phyloP scores from a whole-genome alignment of 2,888 invertebrate genomes.

The Limulus polyphemus region DNA sequence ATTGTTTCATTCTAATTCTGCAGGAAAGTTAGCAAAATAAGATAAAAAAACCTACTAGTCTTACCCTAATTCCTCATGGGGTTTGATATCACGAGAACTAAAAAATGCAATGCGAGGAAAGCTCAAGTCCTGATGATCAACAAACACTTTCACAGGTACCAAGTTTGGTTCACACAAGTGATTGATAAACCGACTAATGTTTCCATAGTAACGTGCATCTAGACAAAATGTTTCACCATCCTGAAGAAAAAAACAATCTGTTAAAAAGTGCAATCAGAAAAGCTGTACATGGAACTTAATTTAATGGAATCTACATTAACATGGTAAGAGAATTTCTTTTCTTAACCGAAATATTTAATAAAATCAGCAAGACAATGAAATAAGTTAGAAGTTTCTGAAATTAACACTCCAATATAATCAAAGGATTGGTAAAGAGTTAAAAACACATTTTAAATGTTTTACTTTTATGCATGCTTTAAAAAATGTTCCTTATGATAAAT shows the following conservation, averaged over 20 bases:
- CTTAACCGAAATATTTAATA: no score
- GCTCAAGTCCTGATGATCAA: slow-evolving; percentile 69
- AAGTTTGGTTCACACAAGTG: slow-evolving; percentile 83
- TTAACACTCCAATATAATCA: no score
- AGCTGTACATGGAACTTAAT: not conserved
- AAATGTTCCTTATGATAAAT: no score
- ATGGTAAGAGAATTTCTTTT: no score
- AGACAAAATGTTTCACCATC: slow-evolving; percentile 26
- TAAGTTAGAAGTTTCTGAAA: no score
- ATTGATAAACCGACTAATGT: slow-evolving; percentile 83
- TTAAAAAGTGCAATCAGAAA: not conserved
- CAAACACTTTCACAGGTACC: slow-evolving; percentile 73
- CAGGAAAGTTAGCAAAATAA: no score
- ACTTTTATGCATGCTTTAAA: no score
- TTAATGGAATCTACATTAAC: not conserved
- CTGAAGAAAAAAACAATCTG: slow-evolving; percentile 4
- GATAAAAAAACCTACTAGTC: slow-evolving; percentile 32
- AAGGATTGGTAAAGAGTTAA: no score
- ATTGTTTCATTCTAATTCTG: no score
- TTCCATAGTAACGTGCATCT: slow-evolving; percentile 67
- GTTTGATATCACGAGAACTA: slow-evolving; percentile 57
- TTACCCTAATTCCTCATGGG: slow-evolving; percentile 70
- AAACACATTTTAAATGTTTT: no score
- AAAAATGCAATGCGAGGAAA: slow-evolving; percentile 83
- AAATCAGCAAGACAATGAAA: no score